A percentile compares a stretch with the other conserved stretches of the same genome.
These are phyloP conservation scores for Varecia variegata DNA, from an alignment of 2,797 vertebrate species.

Conservation along the genomic window DNA sequence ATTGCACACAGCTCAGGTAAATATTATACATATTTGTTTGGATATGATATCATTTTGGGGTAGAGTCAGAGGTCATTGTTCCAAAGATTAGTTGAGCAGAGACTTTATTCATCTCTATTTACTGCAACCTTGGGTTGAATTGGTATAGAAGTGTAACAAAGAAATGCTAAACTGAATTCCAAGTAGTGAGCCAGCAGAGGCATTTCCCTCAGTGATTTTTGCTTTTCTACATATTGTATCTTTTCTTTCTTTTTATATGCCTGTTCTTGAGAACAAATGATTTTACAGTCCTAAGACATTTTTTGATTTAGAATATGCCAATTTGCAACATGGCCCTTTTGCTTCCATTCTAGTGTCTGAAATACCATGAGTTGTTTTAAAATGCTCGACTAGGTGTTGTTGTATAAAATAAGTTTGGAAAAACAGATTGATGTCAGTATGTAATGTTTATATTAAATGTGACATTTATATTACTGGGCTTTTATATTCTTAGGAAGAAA, in stretches of 20 bases:
- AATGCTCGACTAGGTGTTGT: not conserved
- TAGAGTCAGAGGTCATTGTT: not conserved
- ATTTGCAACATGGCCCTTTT: not conserved
- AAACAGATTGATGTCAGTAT: not conserved
- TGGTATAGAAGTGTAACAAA: not conserved
- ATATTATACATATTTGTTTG: not conserved
- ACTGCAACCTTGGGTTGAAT: not conserved
- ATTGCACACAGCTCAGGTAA: not conserved
- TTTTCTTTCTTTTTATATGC: not conserved
- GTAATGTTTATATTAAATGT: conserved; percentile 1
- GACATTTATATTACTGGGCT: not conserved
- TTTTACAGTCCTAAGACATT: not conserved
- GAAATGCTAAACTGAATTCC: not conserved
- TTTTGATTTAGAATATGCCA: not conserved
- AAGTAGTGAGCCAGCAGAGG: not conserved
- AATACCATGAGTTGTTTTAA: not conserved
- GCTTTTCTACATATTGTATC: not conserved
- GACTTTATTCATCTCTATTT: not conserved
- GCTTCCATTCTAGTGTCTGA: not conserved
- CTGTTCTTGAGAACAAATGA: not conserved
- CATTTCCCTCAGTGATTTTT: not conserved
- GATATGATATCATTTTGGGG: not conserved
- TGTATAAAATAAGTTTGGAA: not conserved
- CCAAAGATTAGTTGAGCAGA: not conserved
- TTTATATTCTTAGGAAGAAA: conserved; percentile 8